Evolutionary conservation across 1,140 invertebrate species (phyloP), one percentile per base, ranked within the genome.

Genomic region (Magallana gigas): DNA sequence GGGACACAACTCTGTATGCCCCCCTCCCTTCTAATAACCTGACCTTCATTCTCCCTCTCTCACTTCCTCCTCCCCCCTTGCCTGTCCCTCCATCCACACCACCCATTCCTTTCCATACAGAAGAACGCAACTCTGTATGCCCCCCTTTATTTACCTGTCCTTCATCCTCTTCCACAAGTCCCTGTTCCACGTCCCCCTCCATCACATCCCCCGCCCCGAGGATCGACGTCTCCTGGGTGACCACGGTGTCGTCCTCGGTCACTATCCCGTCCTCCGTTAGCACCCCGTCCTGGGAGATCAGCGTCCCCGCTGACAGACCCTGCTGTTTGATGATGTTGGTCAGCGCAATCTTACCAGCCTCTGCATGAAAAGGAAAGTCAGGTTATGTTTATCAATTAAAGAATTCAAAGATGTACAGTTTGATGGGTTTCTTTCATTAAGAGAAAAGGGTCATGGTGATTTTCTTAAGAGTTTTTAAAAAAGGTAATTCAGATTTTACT

Each of bases 321-420:
- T 92, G 90, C 64, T 93, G 92, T 64, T 91, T 91, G 58, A 92
- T 91, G 48, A 93, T 94, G 91, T 97, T 97, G 81, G 81, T 83
- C 88, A 97, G 93, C 7, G 97, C 96, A 90, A 97, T 95, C 92
- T 97, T 97, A 18, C 97, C 97, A 84, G 97, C 97, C 93, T 97
- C 95, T 93, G 90, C 64, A 48, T 4, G 36, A 48, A 48, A 0
- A 48, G 5, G 36, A 48, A 48, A 48, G 0, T 48, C 5, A 5
- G 36, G 36, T 48, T 48, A 48, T 23, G 23, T 23, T 23, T 23
- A 23, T 23, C 0, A 23, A 23, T 23, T 23, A 23, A 23, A 23
- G 0, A 23, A 23, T 23, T 23, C 23, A 23, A 23, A 23, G 23
- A 23, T 23, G 0, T 23, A 23, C 23, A 23, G 23, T 23, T 23